These are phyloP conservation scores for Diglossa brunneiventris DNA, from an alignment of 2,113 vertebrate species.

Conservation along the genomic window DNA sequence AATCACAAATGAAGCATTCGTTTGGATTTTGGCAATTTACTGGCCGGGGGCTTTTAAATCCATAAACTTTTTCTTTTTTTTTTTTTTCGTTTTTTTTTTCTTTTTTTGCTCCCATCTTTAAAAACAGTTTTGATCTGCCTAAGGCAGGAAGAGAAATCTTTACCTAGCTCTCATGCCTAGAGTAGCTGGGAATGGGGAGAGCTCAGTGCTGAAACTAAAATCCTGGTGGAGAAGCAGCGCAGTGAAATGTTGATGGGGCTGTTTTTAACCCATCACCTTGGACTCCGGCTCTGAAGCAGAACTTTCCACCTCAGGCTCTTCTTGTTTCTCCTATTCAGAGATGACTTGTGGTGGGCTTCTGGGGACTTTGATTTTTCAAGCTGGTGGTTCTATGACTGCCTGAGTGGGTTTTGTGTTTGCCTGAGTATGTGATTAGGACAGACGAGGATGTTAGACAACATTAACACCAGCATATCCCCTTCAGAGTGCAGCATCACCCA, in stretches of 20 bases:
- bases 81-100: too few species aligned
- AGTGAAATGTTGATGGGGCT: not conserved
- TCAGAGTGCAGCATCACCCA: slow-evolving; percentile 16
- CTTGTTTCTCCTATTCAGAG: not conserved
- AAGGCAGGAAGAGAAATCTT: not conserved
- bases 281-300: not conserved
- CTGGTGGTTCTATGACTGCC: not conserved
- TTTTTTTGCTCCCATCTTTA: not conserved
- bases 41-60: slow-evolving; percentile 19
- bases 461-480: slow-evolving; percentile 19
- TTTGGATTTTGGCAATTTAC: slow-evolving; percentile 48
- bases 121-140: not conserved
- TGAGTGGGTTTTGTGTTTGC: not conserved
- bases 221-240: not conserved
- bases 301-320: not conserved
- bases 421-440: not conserved
- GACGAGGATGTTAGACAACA: slow-evolving; percentile 63
- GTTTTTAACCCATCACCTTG: not conserved
- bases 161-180: not conserved
- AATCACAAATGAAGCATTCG: slow-evolving; percentile 69
- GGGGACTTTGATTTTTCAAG: not conserved
- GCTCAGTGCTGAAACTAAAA: not conserved
- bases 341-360: not conserved
- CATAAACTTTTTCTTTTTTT: not conserved
- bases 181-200: not conserved